These are phyloP conservation scores for Perizoma affinitatum DNA, from an alignment of 2,888 invertebrate species.

Conservation along the genomic window DNA sequence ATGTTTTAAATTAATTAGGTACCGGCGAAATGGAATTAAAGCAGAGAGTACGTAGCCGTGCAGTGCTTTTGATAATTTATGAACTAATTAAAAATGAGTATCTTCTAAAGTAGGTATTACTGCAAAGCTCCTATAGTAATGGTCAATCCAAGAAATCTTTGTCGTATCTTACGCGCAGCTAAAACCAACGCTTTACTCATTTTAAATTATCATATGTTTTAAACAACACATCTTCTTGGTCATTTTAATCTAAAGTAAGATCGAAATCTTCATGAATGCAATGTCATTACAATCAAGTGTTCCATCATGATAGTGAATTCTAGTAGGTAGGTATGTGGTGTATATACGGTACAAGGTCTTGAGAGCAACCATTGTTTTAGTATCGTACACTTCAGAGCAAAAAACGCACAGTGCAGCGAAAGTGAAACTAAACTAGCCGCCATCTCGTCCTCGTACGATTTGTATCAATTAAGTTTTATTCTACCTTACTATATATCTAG, in stretches of 20 bases:
- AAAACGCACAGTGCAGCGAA: conserved; percentile 1
- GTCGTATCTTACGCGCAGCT: too few species aligned
- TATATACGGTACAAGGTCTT: conserved; percentile 42
- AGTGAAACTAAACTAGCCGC: too few species aligned
- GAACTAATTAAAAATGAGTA: conserved; percentile 11
- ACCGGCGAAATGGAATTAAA: conserved; percentile 26
- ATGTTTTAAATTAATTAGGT: conserved; percentile 37
- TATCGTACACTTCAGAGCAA: conserved; percentile 38
- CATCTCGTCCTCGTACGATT: too few species aligned
- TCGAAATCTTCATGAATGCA: conserved; percentile 29
- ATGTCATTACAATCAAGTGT: conserved; percentile 40
- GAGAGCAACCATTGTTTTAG: conserved; percentile 47
- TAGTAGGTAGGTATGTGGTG: conserved; percentile 24
- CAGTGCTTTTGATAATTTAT: conserved; percentile 18
- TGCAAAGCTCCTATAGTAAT: too few species aligned
- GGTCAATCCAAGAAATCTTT: too few species aligned
- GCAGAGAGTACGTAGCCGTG: conserved; percentile 14
- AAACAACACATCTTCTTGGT: conserved; percentile 12
- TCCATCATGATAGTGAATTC: conserved; percentile 34
- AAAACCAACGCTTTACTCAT: too few species aligned
- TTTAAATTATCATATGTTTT: neutral
- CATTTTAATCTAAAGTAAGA: conserved; percentile 18
- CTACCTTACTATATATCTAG: too few species aligned
- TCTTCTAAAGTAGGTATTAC: neutral
- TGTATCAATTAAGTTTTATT: too few species aligned